A percentile compares a stretch with the other conserved stretches of the same genome.
phyloP scores from a whole-genome alignment of 1,140 invertebrate genomes.

The Saccostrea cuccullata region DNA sequence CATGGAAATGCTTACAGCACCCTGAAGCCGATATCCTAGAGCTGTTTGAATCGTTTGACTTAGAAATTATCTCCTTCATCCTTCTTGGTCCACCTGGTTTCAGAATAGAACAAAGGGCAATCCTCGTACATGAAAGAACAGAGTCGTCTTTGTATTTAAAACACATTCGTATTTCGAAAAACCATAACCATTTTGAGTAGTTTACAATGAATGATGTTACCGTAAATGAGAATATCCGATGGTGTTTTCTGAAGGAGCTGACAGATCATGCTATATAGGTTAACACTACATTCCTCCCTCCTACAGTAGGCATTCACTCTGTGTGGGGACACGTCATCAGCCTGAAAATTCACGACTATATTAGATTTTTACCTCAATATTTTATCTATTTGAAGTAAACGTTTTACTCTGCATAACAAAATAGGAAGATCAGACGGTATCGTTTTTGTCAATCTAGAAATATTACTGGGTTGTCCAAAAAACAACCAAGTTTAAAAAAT shows the following conservation, averaged over 20 bases:
- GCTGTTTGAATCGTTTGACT: background rate
- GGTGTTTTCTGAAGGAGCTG: background rate
- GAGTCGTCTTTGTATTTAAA: no score
- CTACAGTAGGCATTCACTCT: background rate
- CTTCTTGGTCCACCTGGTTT: background rate
- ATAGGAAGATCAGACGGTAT: no score
- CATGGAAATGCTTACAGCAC: background rate
- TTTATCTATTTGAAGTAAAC: no score
- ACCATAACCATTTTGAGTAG: background rate
- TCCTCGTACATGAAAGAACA: background rate
- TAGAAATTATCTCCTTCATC: constrained; percentile 1
- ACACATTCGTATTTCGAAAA: background rate
- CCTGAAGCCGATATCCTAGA: background rate
- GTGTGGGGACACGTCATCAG: background rate
- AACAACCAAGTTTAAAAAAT: no score
- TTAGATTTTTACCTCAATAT: background rate
- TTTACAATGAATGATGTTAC: background rate
- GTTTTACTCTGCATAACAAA: no score
- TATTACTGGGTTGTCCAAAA: no score
- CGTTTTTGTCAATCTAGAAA: no score
- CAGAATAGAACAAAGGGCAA: background rate
- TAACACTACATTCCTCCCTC: background rate
- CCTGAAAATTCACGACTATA: background rate
- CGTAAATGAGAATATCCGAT: background rate
- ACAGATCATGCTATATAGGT: background rate